Evolutionary conservation across 2,113 vertebrate species (phyloP).

Genomic region (Pagrus major): DNA sequence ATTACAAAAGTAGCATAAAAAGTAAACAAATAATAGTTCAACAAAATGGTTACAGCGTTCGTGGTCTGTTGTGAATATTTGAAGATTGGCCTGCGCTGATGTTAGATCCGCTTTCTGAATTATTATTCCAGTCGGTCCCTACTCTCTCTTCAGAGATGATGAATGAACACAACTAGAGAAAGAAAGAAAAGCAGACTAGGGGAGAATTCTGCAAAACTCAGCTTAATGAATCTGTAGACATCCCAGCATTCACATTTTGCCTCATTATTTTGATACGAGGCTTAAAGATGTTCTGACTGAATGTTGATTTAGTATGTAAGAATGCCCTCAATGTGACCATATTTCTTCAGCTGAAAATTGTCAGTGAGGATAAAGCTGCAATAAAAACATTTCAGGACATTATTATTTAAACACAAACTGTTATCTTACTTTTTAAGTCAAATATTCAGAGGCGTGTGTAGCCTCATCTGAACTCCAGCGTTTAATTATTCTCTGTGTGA

Average conservation of each 20-base stretch:
- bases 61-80: background rate
- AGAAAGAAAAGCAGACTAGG: background rate
- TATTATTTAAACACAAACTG: background rate
- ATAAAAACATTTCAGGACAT: background rate
- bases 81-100: background rate
- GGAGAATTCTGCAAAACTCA: background rate
- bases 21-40: background rate
- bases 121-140: background rate
- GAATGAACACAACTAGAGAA: background rate
- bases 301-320: background rate
- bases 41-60: background rate
- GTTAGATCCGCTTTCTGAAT: background rate
- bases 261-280: conserved; percentile 10
- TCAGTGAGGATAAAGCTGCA: background rate
- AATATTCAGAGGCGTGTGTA: background rate
- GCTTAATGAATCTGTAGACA: background rate
- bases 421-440: background rate
- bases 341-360: background rate
- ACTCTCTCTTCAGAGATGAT: background rate
- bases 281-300: background rate
- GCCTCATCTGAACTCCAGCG: background rate
- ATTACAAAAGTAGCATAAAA: background rate
- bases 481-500: conserved; percentile 12
- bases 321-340: background rate
- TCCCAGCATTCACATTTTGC: background rate